Percentiles rank a stretch among this genome's conserved stretches.
phyloP scores from a whole-genome alignment of 2,888 invertebrate genomes.

The Gandaritis pyraliata region DNA sequence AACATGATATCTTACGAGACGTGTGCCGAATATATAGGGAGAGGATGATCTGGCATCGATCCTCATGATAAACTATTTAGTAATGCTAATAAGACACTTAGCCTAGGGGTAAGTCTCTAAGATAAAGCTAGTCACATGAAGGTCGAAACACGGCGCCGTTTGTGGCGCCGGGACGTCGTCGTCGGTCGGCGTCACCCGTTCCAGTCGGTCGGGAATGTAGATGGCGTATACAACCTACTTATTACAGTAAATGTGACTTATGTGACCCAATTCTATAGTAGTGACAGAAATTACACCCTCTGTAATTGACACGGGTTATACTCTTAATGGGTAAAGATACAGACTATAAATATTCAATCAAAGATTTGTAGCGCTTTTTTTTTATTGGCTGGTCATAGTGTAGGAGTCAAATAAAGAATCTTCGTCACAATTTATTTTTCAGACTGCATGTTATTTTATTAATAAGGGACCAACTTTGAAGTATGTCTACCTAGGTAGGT shows the following conservation, averaged over 20 bases:
- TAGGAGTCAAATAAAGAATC: too few relatives aligned
- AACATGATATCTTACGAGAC: slow-evolving; percentile 46
- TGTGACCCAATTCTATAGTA: slow-evolving; percentile 25
- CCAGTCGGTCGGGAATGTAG: slow-evolving; percentile 55
- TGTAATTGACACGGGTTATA: neutral
- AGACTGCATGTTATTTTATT: too few relatives aligned
- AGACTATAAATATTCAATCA: too few relatives aligned
- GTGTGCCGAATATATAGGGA: slow-evolving; percentile 26
- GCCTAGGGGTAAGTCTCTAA: neutral
- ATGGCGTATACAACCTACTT: slow-evolving; percentile 46
- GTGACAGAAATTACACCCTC: too few relatives aligned
- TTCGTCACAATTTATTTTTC: too few relatives aligned
- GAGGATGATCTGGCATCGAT: neutral
- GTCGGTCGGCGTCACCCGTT: slow-evolving; percentile 50
- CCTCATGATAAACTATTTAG: neutral
- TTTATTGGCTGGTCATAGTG: too few relatives aligned
- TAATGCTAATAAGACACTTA: neutral
- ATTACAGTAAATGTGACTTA: slow-evolving; percentile 30
- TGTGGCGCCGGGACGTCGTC: slow-evolving; percentile 55
- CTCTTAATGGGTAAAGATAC: too few relatives aligned
- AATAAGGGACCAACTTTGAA: too few relatives aligned
- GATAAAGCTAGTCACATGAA: slow-evolving; percentile 34
- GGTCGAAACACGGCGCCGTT: slow-evolving; percentile 60
- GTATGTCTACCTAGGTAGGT: too few relatives aligned
- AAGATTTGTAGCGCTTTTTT: too few relatives aligned